Evolutionary conservation across 1,140 invertebrate genomes (phyloP), one percentile per base, ranked within the genome.

Genomic region (Cydia amplana): DNA sequence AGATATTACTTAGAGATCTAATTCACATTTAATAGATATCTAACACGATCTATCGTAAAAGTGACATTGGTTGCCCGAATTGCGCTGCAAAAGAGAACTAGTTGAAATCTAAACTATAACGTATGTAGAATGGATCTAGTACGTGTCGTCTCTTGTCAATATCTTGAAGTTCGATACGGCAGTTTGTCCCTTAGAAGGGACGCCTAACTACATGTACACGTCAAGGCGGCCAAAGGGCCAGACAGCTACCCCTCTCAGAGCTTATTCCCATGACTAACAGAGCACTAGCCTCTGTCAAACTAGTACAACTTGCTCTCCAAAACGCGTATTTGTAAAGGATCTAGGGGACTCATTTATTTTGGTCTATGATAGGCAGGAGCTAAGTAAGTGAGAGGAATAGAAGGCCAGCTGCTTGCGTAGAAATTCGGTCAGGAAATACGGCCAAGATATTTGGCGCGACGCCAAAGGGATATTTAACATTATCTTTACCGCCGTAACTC

Each of bases 401-500:
- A 23, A 12, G 55, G 9, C 55, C 55, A 60, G 55, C 55, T 55
- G 51, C 51, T 60, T 60, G 55, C 55, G 20, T 60, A 60, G 55
- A 60, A 23, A 60, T 23, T 60, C 55, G 55, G 55, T 60, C 55
- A 60, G 55, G 55, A 60, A 60, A 23, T 60, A 60, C 55, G 18
- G 55, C 18, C 55, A 60, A 60, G 55, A 60, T 23, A 60, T 60
- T 60, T 60, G 55, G 55, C 55, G 20, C 2, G 9, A 6, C 9
- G 55, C 55, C 55, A 60, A 60, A 20, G 20, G 55, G 55, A 60
- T 60, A 60, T 60, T 60, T 60, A 60, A 60, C 55, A 60, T 60
- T 60, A 60, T 60, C 55, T 60, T 60, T 60, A 60, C 55, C 51
- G 51, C n/a, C 55, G 20, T 60, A 60, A 60, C 55, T 60, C 55